phyloP scores from a whole-genome alignment of 2,797 vertebrate species.

The Borostomias antarcticus region DNA sequence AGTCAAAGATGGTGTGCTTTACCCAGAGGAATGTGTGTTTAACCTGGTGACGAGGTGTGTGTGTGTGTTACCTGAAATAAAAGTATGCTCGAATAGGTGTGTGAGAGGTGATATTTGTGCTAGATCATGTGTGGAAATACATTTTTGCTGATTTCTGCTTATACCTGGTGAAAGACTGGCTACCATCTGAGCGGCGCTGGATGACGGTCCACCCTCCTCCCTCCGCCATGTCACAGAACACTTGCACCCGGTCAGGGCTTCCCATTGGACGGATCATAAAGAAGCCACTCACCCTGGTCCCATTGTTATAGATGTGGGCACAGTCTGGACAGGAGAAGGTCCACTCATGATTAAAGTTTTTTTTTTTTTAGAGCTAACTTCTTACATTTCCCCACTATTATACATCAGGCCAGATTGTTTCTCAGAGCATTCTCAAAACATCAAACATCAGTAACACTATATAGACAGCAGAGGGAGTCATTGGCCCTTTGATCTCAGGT shows the following conservation, averaged over 20 bases:
- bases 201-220: slow-evolving; percentile 93
- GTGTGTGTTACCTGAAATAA: slow-evolving; percentile 72
- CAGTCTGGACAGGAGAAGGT: slow-evolving; percentile 78
- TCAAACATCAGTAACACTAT: no score
- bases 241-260: slow-evolving; percentile 70
- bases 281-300: slow-evolving; percentile 79
- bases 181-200: slow-evolving; percentile 86
- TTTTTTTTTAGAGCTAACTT: neutral
- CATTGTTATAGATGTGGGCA: slow-evolving; percentile 84
- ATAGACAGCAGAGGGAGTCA: no score
- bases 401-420: no score
- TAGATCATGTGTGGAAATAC: no score
- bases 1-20: neutral
- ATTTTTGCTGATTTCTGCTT: no score
- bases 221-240: slow-evolving; percentile 90
- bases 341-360: neutral
- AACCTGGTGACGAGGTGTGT: no score
- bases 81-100: no score
- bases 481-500: no score
- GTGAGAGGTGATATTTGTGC: no score
- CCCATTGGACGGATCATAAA: slow-evolving; percentile 80
- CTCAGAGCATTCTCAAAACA: no score
- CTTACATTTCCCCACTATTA: no score
- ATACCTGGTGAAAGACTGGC: slow-evolving; percentile 84
- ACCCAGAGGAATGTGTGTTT: no score